These are phyloP conservation scores for Griposia aprilina DNA, from an alignment of 2,888 invertebrate genomes.

Conservation along the genomic window DNA sequence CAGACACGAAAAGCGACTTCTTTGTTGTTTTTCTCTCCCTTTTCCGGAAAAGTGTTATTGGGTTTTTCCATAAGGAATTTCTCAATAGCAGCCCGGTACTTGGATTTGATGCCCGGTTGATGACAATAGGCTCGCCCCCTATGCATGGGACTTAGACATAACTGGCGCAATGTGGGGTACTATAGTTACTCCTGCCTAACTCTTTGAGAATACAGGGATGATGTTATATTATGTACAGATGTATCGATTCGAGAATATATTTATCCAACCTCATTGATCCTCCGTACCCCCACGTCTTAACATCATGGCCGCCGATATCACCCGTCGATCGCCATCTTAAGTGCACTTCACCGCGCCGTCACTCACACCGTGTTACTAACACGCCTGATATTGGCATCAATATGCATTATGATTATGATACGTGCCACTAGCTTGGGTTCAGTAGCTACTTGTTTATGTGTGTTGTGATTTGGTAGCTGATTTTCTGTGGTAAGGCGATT, in stretches of 20 bases:
- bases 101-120: too few species aligned
- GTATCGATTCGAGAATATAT: not conserved
- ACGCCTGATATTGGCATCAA: conserved; percentile 73
- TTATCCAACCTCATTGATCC: conserved; percentile 20
- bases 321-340: conserved; percentile 74
- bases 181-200: too few species aligned
- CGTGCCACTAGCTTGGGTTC: conserved; percentile 19
- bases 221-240: too few species aligned
- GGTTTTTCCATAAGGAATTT: too few species aligned
- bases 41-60: too few species aligned
- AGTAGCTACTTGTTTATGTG: not conserved
- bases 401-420: conserved; percentile 57
- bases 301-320: conserved; percentile 72
- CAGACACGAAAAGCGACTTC: too few species aligned
- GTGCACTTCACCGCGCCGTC: conserved; percentile 79
- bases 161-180: too few species aligned
- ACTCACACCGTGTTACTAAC: conserved; percentile 74
- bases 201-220: too few species aligned
- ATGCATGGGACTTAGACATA: too few species aligned
- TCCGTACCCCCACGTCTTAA: conserved; percentile 62
- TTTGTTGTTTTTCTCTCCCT: too few species aligned
- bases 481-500: not conserved
- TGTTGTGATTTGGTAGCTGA: not conserved
- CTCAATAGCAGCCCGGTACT: too few species aligned
- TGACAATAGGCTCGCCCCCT: too few species aligned